Base-by-base conservation (phyloP, 2,113 vertebrate genomes). In the Trogon surrucura region DNA sequence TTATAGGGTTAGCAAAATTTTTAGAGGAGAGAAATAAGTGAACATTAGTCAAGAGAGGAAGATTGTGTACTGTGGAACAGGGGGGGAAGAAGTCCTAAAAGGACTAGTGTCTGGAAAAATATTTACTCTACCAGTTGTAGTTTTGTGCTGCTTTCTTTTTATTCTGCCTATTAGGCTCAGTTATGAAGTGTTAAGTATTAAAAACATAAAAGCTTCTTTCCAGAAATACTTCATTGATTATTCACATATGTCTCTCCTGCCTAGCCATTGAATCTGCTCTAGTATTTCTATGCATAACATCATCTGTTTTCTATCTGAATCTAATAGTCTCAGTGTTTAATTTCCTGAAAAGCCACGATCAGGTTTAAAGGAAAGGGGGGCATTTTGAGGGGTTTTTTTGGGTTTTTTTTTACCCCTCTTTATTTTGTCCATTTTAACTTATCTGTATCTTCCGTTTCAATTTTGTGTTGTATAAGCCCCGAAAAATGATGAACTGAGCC, bases 111-210 rank as follows among this genome's bases (percentile, higher is more conserved):
- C 96, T 98, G 98, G 97, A 97, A 98, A 98, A 98, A 71, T 96
- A 82, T 91, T 98, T 91, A 91, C 91, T 57, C 83, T 85, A 88
- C 72, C 92, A 94, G 87, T 69, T 97, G 90, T 81, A 82, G 96
- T 97, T 97, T 96, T 91, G 85, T 93, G 64, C 79, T 96, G 92
- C 72, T 86, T 95, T 93, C 97, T 97, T 97, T 98, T 98, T 96
- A 97, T 98, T 96, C 97, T 97, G 94, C 96, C 97, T 97, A 97
- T 98, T 98, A 98, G 97, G 90, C 91, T 96, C 97, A 97, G 98
- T 98, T 98, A 98, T 98, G 98, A 98, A 98, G 98, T 98, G 98
- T 98, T 98, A 98, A 98, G 96, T 97, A 98, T 98, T 98, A 97
- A 98, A 98, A 98, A 98, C 96, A 98, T 98, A 97, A 98, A 98